Conservation (phyloP, 2,113 vertebrate species). For the Ictalurus punctatus region DNA sequence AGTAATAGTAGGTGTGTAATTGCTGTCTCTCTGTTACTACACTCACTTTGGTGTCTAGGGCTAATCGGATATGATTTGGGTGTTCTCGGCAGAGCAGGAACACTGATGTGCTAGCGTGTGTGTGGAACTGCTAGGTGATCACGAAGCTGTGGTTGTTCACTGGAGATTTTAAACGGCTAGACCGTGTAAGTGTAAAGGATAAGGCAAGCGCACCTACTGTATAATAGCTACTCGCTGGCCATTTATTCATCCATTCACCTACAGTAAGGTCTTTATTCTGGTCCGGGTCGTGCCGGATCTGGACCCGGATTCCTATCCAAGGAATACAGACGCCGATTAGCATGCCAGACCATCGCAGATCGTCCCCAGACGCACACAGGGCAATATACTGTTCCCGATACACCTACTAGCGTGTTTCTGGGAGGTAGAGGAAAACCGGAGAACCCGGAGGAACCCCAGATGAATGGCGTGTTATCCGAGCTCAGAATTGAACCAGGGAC, state of each 20-base stretch:
- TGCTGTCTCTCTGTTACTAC: background rate
- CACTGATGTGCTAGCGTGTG: background rate
- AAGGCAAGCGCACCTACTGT: background rate
- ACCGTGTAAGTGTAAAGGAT: background rate
- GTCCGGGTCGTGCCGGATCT: background rate
- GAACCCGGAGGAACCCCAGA: background rate
- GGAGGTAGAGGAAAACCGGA: background rate
- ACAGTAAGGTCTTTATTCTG: background rate
- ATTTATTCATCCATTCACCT: background rate
- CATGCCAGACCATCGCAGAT: background rate
- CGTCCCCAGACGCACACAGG: background rate
- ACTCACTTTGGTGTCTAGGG: background rate
- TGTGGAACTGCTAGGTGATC: background rate
- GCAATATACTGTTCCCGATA: background rate
- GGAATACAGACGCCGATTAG: background rate
- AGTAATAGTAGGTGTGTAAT: background rate
- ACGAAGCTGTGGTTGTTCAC: too few relatives aligned
- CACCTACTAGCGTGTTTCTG: background rate
- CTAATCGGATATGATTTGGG: background rate
- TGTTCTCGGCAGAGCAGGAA: background rate
- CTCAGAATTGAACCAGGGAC: background rate
- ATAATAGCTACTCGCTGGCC: background rate
- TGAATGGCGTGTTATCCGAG: background rate
- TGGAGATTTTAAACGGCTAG: background rate
- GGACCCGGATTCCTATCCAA: background rate